Conservation (phyloP, 2,888 invertebrate species). For the Apeira syringaria region DNA sequence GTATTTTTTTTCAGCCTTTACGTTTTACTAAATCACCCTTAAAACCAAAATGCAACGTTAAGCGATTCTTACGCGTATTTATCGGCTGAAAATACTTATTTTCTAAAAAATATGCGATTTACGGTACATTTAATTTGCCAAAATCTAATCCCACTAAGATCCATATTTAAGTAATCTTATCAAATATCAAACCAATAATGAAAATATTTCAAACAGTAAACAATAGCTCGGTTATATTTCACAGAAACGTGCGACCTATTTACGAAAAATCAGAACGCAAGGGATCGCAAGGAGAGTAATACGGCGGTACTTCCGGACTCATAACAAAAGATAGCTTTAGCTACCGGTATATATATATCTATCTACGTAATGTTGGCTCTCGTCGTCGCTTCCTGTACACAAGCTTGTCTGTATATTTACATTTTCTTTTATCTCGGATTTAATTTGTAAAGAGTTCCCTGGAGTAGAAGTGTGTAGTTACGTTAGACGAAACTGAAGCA, state of each 20-base stretch:
- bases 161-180: no score
- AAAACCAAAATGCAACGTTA: no score
- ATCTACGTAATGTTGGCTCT: slow-evolving; percentile 16
- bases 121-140: no score
- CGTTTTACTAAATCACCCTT: no score
- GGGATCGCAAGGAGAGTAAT: slow-evolving; percentile 23
- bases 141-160: no score
- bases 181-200: no score
- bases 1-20: no score
- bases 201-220: slow-evolving; percentile 20
- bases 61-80: no score
- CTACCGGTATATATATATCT: slow-evolving; percentile 7
- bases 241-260: slow-evolving; percentile 30
- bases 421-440: not conserved
- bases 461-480: no score
- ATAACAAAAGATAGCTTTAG: slow-evolving; percentile 23
- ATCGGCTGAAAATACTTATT: no score
- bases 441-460: not conserved
- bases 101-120: no score
- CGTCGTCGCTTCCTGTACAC: slow-evolving; percentile 14
- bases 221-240: slow-evolving; percentile 26
- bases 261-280: slow-evolving; percentile 27
- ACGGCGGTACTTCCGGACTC: slow-evolving; percentile 24
- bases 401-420: slow-evolving; percentile 4
- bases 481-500: no score